Evolutionary conservation across 2,113 vertebrate genomes (phyloP), one percentile per base, ranked within the genome.

Genomic region (Pampusana beccarii): DNA sequence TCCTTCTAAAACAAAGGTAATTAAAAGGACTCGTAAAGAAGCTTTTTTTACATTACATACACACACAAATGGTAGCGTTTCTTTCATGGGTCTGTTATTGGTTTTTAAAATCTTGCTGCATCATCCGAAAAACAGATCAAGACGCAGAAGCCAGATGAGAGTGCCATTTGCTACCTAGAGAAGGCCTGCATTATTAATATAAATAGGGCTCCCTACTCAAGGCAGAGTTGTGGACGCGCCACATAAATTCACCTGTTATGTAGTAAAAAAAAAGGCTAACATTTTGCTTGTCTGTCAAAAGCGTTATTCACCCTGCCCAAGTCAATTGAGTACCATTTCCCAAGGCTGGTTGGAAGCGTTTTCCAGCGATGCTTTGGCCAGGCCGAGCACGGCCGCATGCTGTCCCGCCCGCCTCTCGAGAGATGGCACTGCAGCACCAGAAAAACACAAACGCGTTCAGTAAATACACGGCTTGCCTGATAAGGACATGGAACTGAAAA

Each of bases 391-490:
- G 28, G 72, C 34, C 44, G 18, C 33, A 12, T 4, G 67, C 71
- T 10, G 50, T 11, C 81, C 57, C 8, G 67, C 78, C 29, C 2
- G 6, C 69, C 71, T 8, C 65, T 79, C 96, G 4, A 65, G 81
- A 97, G 96, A 72, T 95, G 97, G 96, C 97, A 97, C 51, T 97
- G 80, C 90, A 86, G 57, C 93, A 77, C 71, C 3, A 26, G 11
- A 12, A 33, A 82, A 92, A 50, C 57, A 71, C 80, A 70, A 42
- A 60, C 1, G 20, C 28, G 40, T 20, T 54, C 88, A 36, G 33
- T 2, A 80, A 91, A 71, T 8, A 51, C 61, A 18, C 2, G 0
- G 38, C 11, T 24, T 38, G 71, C 62, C 40, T 18, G 60, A 48
- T 33, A 38, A 84, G 75, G 60, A 66, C 25, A 6, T 7, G 24